These are phyloP conservation scores for Orchestia grillus DNA, from an alignment of 1,140 invertebrate species.

Conservation along the genomic window DNA sequence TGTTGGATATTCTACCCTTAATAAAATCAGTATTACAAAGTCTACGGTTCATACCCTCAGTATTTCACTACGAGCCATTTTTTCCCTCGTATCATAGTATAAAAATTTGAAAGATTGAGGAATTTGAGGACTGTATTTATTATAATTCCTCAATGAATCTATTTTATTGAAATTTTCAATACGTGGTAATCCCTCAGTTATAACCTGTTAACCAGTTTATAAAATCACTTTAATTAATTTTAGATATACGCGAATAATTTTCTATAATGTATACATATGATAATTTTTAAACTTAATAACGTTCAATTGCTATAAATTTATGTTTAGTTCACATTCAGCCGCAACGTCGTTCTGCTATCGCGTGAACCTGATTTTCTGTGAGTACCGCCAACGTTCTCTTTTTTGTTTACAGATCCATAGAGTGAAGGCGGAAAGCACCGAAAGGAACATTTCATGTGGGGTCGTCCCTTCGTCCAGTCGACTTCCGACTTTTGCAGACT, in stretches of 20 bases:
- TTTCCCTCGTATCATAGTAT: neutral
- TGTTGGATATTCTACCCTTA: too few relatives aligned
- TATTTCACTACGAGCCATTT: neutral
- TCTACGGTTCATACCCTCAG: neutral
- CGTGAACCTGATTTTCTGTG: neutral
- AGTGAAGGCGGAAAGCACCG: neutral
- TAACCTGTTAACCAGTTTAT: neutral
- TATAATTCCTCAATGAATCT: neutral
- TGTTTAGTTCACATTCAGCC: neutral
- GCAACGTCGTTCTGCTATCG: neutral
- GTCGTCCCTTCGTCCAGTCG: neutral
- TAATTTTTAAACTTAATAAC: neutral
- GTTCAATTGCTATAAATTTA: neutral
- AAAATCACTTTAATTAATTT: too few relatives aligned
- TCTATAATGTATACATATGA: neutral
- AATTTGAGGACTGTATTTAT: neutral
- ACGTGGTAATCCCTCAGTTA: neutral
- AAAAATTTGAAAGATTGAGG: neutral
- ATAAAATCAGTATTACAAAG: too few relatives aligned
- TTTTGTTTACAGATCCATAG: slow-evolving; percentile 1
- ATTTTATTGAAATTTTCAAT: neutral
- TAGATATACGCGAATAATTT: neutral
- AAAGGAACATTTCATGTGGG: neutral
- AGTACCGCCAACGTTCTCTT: slow-evolving; percentile 14
- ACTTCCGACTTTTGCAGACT: neutral